Conservation (phyloP, 35 echinoderm and acorn worm genomes). For the Ptychodera flava region DNA sequence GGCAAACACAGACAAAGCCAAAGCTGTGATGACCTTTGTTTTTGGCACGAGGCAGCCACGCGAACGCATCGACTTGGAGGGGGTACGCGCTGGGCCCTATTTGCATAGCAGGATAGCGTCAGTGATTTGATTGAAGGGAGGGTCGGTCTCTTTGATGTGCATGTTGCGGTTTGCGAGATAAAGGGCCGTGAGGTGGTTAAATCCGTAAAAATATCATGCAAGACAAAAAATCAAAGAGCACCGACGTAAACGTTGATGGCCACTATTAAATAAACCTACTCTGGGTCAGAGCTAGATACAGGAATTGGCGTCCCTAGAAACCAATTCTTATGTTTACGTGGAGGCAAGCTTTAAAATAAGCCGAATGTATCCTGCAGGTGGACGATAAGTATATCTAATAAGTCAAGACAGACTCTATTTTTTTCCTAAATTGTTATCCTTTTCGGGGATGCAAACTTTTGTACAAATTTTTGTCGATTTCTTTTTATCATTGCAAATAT, state of each 20-base stretch:
- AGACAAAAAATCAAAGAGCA: background rate
- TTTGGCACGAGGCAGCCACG: background rate
- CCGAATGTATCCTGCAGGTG: too few relatives aligned
- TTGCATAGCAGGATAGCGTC: too few relatives aligned
- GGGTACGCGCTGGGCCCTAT: background rate
- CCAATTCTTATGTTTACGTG: too few relatives aligned
- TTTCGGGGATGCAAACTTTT: too few relatives aligned
- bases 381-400: too few relatives aligned
- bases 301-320: background rate
- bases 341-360: too few relatives aligned
- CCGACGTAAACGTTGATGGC: background rate
- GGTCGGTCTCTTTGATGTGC: background rate
- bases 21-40: background rate
- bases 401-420: too few relatives aligned
- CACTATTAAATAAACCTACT: background rate
- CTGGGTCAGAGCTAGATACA: background rate
- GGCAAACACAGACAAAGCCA: background rate
- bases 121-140: background rate
- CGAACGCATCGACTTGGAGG: background rate
- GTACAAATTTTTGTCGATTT: too few relatives aligned
- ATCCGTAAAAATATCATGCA: background rate
- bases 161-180: background rate
- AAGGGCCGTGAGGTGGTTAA: background rate
- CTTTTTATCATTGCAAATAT: too few relatives aligned
- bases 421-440: too few relatives aligned